A percentile compares a stretch with the other conserved stretches of the same genome.
Evolutionary conservation across 2,888 invertebrate genomes (phyloP).

Genomic region (Macaria notata): DNA sequence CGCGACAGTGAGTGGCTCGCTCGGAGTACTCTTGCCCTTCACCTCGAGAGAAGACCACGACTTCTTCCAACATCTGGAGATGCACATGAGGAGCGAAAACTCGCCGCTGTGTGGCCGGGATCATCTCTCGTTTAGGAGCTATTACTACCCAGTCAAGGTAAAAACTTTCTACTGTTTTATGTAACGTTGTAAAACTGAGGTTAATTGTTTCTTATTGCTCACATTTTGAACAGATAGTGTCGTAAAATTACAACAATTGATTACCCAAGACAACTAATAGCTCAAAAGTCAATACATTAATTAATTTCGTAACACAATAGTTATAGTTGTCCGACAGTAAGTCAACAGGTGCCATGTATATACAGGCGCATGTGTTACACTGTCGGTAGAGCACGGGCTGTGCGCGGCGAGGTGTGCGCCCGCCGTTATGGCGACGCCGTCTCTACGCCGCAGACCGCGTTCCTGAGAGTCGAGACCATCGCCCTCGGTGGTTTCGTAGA

Average conservation of each 20-base stretch:
- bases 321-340: conserved; percentile 53
- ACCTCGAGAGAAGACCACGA: conserved; percentile 98
- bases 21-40: conserved; percentile 96
- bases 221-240: background rate
- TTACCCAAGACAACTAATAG: no score
- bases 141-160: conserved; percentile 98
- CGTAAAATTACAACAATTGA: background rate
- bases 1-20: conserved; percentile 96
- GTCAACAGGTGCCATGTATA: conserved; percentile 63
- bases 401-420: conserved; percentile 41
- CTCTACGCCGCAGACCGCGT: conserved; percentile 45
- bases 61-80: conserved; percentile 99
- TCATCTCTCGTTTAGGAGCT: conserved; percentile 97
- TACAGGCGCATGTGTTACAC: conserved; percentile 68
- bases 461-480: conserved; percentile 73
- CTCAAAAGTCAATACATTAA: no score
- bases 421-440: conserved; percentile 61
- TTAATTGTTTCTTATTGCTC: no score
- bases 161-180: conserved; percentile 4
- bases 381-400: conserved; percentile 64
- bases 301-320: no score
- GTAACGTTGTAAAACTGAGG: background rate
- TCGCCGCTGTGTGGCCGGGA: conserved; percentile 98
- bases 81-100: conserved; percentile 99
- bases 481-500: conserved; percentile 58